A percentile compares a stretch with the other conserved stretches of the same genome.
These are phyloP conservation scores for Drosophila ambigua DNA, from an alignment of 1,140 invertebrate genomes.

Conservation along the genomic window DNA sequence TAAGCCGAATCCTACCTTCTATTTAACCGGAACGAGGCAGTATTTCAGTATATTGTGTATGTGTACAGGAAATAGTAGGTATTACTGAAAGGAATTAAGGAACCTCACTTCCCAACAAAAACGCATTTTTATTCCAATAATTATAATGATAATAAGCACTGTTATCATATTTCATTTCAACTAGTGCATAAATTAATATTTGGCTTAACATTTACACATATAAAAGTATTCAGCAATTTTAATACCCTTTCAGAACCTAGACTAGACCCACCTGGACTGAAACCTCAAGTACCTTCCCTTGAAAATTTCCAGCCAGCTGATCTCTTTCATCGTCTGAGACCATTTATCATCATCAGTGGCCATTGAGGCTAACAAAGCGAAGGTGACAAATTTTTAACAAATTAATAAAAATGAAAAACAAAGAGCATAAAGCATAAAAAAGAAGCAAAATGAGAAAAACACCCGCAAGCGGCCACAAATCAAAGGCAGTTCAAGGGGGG, in stretches of 20 bases:
- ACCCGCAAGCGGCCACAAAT: conserved; percentile 42
- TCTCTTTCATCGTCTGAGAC: conserved; percentile 25
- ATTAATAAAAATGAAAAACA: conserved; percentile 67
- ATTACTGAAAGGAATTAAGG: too few relatives aligned
- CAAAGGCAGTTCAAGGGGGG: conserved; percentile 26
- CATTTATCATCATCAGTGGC: conserved; percentile 48
- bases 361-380: conserved; percentile 41
- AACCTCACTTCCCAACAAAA: too few relatives aligned
- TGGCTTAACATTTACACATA: too few relatives aligned
- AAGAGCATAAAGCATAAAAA: conserved; percentile 14
- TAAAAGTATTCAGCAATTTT: too few relatives aligned
- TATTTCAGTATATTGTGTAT: too few relatives aligned
- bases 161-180: too few relatives aligned
- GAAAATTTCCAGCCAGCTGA: conserved; percentile 28
- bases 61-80: too few relatives aligned
- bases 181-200: too few relatives aligned
- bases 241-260: conserved; percentile 3
- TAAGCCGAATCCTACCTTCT: conserved; percentile 21
- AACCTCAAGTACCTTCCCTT: conserved; percentile 5
- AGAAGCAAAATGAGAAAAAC: conserved; percentile 59
- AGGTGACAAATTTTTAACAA: conserved; percentile 80
- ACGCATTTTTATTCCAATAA: too few relatives aligned
- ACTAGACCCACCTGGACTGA: conserved; percentile 12
- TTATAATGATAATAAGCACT: too few relatives aligned
- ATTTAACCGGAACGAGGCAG: conserved; percentile 4